Percentiles rank a stretch among this genome's conserved stretches.
phyloP scores from a whole-genome alignment of 2,113 vertebrate species.

The Limnothrissa miodon region DNA sequence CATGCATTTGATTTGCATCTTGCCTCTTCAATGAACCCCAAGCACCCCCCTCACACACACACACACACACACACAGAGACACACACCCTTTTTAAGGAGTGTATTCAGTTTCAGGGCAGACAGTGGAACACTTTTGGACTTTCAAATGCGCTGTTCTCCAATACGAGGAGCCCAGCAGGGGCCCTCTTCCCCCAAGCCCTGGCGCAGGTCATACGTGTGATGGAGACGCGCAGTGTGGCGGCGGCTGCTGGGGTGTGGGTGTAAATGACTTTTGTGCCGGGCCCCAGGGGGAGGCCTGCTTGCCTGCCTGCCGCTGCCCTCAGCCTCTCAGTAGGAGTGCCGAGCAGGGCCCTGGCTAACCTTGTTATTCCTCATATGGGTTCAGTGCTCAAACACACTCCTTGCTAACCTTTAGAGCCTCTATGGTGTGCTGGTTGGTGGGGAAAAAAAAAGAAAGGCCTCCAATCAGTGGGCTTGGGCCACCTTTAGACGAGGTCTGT shows the following conservation, averaged over 20 bases:
- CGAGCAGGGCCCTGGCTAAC: neutral
- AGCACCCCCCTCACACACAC: neutral
- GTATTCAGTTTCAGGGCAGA: neutral
- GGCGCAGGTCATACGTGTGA: conserved; percentile 29
- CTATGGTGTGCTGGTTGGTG: neutral
- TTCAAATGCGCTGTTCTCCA: conserved; percentile 6
- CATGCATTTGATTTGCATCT: neutral
- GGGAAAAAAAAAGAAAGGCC: neutral
- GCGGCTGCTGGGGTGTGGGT: neutral
- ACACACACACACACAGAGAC: too few species aligned
- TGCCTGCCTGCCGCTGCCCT: neutral
- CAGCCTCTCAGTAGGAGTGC: neutral
- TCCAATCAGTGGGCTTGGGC: neutral
- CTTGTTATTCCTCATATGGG: neutral
- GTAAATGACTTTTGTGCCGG: conserved; percentile 34
- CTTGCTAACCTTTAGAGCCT: neutral
- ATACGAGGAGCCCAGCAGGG: neutral
- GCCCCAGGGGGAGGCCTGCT: conserved; percentile 8
- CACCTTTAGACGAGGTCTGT: neutral
- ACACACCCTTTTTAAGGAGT: neutral
- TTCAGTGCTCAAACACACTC: neutral
- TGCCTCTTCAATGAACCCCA: neutral
- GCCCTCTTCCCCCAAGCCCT: neutral
- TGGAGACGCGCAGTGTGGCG: conserved; percentile 17
- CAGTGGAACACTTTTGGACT: neutral